Evolutionary conservation across 2,113 vertebrate genomes (phyloP), one percentile per base, ranked within the genome.

Genomic region (Mystacornis crossleyi): DNA sequence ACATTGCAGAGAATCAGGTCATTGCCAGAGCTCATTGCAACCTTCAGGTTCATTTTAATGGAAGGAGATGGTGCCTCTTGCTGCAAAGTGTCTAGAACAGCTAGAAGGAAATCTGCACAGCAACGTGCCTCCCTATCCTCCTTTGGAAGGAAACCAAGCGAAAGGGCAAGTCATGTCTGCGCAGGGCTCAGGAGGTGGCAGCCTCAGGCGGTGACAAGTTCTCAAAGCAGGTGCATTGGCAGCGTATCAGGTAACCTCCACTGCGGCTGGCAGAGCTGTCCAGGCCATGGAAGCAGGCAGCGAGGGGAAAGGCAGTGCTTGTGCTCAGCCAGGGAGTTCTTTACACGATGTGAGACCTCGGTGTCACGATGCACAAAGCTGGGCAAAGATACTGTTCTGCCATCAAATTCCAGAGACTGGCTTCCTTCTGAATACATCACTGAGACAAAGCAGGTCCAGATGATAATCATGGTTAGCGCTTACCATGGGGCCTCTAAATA

Each of bases 261-360:
- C 40, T 18, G 14, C 4, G 23, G 26, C 18, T 58, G 77, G 29
- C 42, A 66, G 8, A 19, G 57, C 64, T 92, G 50, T 48, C 62
- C 4, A 3, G 54, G 45, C 31, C 3, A 0, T 21, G 45, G 31
- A 45, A 51, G 25, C 0, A 33, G 47, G 51, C 69, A 84, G 74
- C 0, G 2, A 87, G 58, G 31, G 43, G 61, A 88, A 55, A 55
- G 50, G 11, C 33, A 70, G 36, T 8, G 40, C 31, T 60, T 20
- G 10, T 29, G 50, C 38, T 66, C 78, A 74, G 34, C 67, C 29
- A n/a, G 45, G 47, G 55, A 81, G 33, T 5, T 62, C 77, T 88
- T 54, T 6, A 42, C 18, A 6, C 40, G 9, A 0, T 55, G 54
- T 2, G 2, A 74, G 60, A 25, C n/a, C 18, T n/a, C 3, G 7